Conservation (phyloP, 2,797 vertebrate genomes). For the Ptychobarbus kaznakovi region DNA sequence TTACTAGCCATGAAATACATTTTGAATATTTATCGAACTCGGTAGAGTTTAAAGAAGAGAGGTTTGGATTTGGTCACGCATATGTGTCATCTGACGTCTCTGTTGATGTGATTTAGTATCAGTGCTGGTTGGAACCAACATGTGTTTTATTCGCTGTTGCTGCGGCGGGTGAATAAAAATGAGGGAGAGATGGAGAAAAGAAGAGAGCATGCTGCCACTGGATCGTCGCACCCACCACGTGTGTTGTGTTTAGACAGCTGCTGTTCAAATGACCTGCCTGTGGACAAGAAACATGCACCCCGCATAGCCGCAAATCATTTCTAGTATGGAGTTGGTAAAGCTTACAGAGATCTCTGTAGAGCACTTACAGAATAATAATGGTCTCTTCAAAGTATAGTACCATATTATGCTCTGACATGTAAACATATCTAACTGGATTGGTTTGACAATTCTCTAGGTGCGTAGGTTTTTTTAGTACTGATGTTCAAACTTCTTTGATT, state of each 20-base stretch:
- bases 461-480: background rate
- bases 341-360: constrained; percentile 46
- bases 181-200: background rate
- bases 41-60: background rate
- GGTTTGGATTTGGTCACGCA: constrained; percentile 20
- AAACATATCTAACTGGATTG: constrained; percentile 7
- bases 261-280: constrained; percentile 51
- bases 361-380: constrained; percentile 39
- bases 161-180: background rate
- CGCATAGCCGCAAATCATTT: constrained; percentile 53
- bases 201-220: constrained; percentile 19
- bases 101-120: constrained; percentile 31
- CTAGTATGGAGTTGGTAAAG: constrained; percentile 48
- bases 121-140: background rate
- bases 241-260: constrained; percentile 60
- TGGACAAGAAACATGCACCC: constrained; percentile 37
- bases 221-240: constrained; percentile 39
- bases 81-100: background rate
- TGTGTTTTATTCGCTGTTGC: constrained; percentile 21
- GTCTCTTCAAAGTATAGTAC: constrained; percentile 24
- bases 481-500: background rate
- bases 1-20: background rate
- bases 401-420: constrained; percentile 12
- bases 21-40: constrained; percentile 9
- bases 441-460: background rate